These are phyloP conservation scores for Paramisgurnus dabryanus DNA, from an alignment of 2,113 vertebrate genomes.

Conservation along the genomic window DNA sequence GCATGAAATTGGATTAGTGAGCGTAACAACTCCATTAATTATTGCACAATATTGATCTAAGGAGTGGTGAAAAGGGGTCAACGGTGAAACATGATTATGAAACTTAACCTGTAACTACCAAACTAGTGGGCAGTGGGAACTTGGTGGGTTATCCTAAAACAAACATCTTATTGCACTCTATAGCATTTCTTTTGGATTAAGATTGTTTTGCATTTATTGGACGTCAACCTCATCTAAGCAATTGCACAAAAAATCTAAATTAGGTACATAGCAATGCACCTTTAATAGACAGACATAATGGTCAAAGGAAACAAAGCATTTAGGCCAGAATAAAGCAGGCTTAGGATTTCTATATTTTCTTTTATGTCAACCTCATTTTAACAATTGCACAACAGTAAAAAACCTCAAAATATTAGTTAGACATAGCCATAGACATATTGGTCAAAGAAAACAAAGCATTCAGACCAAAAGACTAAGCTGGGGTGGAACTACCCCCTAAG, in stretches of 20 bases:
- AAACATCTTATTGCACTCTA: not conserved
- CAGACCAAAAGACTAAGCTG: not conserved
- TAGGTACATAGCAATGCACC: not conserved
- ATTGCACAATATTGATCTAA: conserved; percentile 71
- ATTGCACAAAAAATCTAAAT: not conserved
- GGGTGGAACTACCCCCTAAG: conserved; percentile 5
- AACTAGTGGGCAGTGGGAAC: conserved; percentile 58
- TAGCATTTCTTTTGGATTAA: not conserved
- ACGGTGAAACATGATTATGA: conserved; percentile 67
- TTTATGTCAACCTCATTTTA: not conserved
- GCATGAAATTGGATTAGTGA: conserved; percentile 70
- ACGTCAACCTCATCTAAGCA: not conserved
- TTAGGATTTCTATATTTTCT: not conserved
- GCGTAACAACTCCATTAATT: conserved; percentile 70
- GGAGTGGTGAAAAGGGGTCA: conserved; percentile 66
- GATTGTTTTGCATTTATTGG: not conserved
- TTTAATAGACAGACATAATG: not conserved
- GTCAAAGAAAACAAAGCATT: conserved; percentile 4
- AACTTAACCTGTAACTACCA: conserved; percentile 57
- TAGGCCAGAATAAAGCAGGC: not conserved
- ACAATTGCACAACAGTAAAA: not conserved
- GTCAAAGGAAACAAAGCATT: conserved; percentile 5
- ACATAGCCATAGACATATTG: conserved; percentile 1
- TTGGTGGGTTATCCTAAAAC: not conserved
- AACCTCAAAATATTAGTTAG: not conserved